phyloP scores from a whole-genome alignment of 2,797 vertebrate species.

The Mormyrus proboscirostris region DNA sequence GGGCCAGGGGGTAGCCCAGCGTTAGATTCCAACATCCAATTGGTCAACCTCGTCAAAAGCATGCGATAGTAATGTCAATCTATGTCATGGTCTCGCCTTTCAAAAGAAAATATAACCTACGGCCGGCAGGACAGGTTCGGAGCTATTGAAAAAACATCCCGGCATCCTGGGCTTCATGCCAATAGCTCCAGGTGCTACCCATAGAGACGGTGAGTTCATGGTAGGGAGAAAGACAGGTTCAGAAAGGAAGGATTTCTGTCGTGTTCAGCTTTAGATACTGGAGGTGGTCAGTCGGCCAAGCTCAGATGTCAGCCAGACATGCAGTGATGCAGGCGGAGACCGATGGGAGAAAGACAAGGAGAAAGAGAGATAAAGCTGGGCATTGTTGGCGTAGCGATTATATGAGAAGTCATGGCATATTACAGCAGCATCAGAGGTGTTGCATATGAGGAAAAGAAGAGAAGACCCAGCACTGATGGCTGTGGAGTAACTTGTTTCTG shows the following conservation, averaged over 20 bases:
- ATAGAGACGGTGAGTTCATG: neutral
- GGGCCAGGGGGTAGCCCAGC: neutral
- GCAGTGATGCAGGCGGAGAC: neutral
- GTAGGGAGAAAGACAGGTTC: neutral
- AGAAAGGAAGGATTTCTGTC: neutral
- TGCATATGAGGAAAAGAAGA: neutral
- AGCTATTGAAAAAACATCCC: neutral
- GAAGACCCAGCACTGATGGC: neutral
- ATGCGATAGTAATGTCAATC: neutral
- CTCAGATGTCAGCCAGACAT: neutral
- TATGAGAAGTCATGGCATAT: constrained; percentile 1
- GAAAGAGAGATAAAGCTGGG: neutral
- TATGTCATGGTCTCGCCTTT: neutral
- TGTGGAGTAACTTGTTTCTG: neutral
- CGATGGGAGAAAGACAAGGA: neutral
- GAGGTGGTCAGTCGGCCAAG: neutral
- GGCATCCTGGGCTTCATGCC: neutral
- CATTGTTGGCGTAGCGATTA: neutral
- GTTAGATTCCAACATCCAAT: neutral
- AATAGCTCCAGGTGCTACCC: neutral
- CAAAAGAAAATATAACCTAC: neutral
- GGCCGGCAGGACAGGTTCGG: neutral
- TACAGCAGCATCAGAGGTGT: neutral
- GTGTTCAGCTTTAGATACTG: neutral
- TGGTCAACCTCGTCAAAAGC: neutral